These are phyloP conservation scores for Solea solea DNA, from an alignment of 2,113 vertebrate genomes.

Conservation along the genomic window DNA sequence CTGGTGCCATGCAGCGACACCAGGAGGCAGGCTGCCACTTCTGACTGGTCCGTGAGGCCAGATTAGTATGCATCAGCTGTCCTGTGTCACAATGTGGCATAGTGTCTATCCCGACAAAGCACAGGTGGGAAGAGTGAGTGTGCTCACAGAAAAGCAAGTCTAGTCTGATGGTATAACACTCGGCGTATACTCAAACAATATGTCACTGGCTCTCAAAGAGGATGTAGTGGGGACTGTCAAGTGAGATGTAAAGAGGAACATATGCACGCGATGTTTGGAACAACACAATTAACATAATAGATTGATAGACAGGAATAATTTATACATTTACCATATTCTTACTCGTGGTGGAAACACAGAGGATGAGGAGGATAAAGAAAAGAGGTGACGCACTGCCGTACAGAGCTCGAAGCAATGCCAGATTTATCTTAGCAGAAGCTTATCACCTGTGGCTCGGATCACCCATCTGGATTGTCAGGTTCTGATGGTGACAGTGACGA, in stretches of 20 bases:
- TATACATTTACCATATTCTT: conserved; percentile 29
- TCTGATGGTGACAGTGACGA: conserved; percentile 15
- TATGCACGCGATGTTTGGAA: conserved; percentile 35
- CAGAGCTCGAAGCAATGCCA: conserved; percentile 47
- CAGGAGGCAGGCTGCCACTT: conserved; percentile 56
- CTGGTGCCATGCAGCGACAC: conserved; percentile 44
- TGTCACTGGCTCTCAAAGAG: conserved; percentile 31
- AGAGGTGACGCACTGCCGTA: conserved; percentile 27
- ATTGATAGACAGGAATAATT: no score
- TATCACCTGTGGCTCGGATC: conserved; percentile 65
- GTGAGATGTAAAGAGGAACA: conserved; percentile 38
- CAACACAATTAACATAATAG: conserved; percentile 52
- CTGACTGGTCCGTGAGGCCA: conserved; percentile 40
- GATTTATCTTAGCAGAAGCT: conserved; percentile 47
- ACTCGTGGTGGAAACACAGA: conserved; percentile 56
- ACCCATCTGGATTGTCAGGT: conserved; percentile 28
- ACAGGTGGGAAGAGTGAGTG: conserved; percentile 62
- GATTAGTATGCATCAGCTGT: conserved; percentile 64
- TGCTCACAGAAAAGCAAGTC: conserved; percentile 55
- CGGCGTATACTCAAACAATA: conserved; percentile 47
- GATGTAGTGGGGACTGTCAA: conserved; percentile 10
- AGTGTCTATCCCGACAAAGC: conserved; percentile 61
- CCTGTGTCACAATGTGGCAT: conserved; percentile 44
- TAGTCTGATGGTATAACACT: conserved; percentile 54
- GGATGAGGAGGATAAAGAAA: conserved; percentile 51